Conservation (phyloP, 2,113 vertebrate species). For the pig (Sus scrofa) region DNA sequence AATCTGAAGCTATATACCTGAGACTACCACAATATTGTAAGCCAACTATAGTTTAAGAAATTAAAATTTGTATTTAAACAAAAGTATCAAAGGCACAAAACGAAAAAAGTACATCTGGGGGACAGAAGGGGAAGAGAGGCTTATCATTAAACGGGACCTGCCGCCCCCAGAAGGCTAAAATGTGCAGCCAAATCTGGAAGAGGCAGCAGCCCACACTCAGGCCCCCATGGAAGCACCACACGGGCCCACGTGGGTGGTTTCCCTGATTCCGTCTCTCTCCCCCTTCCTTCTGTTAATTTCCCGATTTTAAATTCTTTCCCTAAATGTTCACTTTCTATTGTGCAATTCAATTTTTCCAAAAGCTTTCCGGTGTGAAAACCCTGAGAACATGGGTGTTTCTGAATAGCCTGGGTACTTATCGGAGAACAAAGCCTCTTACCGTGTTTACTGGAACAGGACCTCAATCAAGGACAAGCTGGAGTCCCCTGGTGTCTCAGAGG, state of each 20-base stretch:
- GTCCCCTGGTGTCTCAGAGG: no score
- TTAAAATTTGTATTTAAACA: no score
- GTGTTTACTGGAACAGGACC: neutral
- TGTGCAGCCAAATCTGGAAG: fast-evolving
- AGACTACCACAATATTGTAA: no score
- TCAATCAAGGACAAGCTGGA: neutral
- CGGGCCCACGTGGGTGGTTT: neutral
- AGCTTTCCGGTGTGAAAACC: neutral
- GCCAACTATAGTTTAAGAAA: no score
- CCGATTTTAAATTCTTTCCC: neutral
- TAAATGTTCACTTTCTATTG: neutral
- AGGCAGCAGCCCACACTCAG: neutral
- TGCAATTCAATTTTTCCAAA: neutral
- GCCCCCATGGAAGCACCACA: fast-evolving
- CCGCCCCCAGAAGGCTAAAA: neutral
- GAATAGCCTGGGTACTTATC: neutral
- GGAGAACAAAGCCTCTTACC: constrained; percentile 4
- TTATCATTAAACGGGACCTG: neutral
- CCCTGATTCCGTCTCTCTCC: neutral
- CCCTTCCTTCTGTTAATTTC: neutral
- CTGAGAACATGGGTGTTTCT: neutral
- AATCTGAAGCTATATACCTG: no score
- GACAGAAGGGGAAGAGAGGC: neutral
- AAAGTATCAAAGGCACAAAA: no score
- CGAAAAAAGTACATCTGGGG: neutral